Evolutionary conservation across 2,888 invertebrate genomes (phyloP), one percentile per base, ranked within the genome.

Genomic region (Acrobeloides nanus): DNA sequence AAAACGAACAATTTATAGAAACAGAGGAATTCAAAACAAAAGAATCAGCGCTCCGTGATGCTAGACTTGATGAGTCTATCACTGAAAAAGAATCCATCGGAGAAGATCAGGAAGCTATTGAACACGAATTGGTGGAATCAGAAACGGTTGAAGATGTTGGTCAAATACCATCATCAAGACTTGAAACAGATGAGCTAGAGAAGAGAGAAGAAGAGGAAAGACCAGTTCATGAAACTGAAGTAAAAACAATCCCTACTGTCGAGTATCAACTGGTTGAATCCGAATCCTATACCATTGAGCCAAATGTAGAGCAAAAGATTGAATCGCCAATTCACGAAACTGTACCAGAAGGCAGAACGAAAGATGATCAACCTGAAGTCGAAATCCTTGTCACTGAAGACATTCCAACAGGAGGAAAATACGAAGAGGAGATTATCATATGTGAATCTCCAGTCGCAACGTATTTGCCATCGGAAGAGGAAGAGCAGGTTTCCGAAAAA

Each of bases 91-190:
- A 31, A 31, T 31, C 15, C 17, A 15, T 31, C 15, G 32, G 15
- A 17, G 15, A 31, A 31, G 17, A 31, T 15, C 35, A 4, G 3
- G 35, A 35, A 4, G 10, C 15, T 12, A 23, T 21, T 3, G 35
- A 35, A 10, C 17, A 37, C 21, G 15, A 24, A 3, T 12, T 39
- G 32, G 40, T 39, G 12, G 23, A 39, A 39, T 12, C 12, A 27
- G 40, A 39, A 26, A 10, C 26, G 26, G 18, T 39, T 39, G 15
- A 39, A 2, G 17, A 37, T 37, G 29, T 8, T 29, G 8, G 29
- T 29, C n/a, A n/a, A n/a, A n/a, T 29, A 10, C 29, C 8, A 29
- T n/a, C n/a, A n/a, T n/a, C n/a, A n/a, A n/a, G n/a, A n/a, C n/a
- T n/a, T n/a, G 3, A 3, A 3, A 10, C n/a, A 35, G 2, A 10